Conservation (phyloP, 2,888 invertebrate species). For the Rapana venosa region DNA sequence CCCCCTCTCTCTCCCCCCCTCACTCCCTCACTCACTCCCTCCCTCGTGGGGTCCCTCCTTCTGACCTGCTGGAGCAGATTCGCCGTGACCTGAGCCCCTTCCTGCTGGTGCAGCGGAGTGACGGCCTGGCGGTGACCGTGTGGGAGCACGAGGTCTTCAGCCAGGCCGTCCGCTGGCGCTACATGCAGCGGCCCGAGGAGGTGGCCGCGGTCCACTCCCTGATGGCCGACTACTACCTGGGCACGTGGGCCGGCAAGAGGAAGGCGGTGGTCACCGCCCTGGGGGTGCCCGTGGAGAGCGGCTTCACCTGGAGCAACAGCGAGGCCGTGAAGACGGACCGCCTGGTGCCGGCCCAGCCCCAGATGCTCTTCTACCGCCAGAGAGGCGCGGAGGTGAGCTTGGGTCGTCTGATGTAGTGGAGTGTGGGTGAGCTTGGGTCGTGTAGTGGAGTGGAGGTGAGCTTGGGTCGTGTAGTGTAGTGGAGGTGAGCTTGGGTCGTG, state of each 20-base stretch:
- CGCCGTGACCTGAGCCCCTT: constrained; percentile 66
- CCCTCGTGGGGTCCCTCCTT: too few species aligned
- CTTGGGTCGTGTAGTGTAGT: not conserved
- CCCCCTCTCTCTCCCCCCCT: too few species aligned
- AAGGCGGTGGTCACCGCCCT: constrained; percentile 56
- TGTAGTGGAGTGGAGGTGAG: not conserved
- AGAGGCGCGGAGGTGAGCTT: not conserved
- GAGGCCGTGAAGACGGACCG: not conserved
- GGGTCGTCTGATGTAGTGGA: not conserved
- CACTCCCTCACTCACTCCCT: too few species aligned
- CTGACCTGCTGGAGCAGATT: too few species aligned
- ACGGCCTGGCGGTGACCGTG: constrained; percentile 68
- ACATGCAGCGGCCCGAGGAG: constrained; percentile 58
- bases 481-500: not conserved
- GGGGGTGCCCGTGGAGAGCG: not conserved
- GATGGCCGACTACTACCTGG: constrained; percentile 76
- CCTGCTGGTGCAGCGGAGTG: constrained; percentile 58
- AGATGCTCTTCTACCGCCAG: not conserved
- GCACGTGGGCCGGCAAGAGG: constrained; percentile 66
- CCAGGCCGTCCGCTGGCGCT: constrained; percentile 62
- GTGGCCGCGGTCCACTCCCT: constrained; percentile 66
- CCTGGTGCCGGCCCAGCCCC: not conserved
- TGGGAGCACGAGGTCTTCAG: constrained; percentile 68
- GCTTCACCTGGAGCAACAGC: too few species aligned
- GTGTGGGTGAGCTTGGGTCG: not conserved